Evolutionary conservation across 2,113 vertebrate genomes (phyloP).

Genomic region (Numida meleagris): DNA sequence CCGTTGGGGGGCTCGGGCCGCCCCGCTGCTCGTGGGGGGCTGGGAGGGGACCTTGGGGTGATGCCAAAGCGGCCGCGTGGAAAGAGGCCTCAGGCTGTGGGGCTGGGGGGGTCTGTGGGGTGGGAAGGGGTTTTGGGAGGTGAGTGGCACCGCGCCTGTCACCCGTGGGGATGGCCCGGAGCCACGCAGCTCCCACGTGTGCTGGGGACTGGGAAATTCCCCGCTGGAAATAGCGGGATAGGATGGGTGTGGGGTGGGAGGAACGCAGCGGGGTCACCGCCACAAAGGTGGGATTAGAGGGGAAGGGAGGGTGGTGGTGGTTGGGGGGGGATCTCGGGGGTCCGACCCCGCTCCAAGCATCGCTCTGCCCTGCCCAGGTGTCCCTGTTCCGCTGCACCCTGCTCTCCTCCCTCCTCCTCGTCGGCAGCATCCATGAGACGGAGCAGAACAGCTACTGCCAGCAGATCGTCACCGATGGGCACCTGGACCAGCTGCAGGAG

Average conservation of each 20-base stretch:
- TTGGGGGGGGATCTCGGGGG: background rate
- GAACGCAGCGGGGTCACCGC: background rate
- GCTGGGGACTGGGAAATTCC: conserved; percentile 28
- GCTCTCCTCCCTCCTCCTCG: conserved; percentile 51
- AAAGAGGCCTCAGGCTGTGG: conserved; percentile 52
- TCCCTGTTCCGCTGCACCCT: conserved; percentile 62
- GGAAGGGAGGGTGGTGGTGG: too few relatives aligned
- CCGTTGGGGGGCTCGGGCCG: background rate
- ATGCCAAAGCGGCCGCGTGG: background rate
- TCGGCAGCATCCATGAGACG: conserved; percentile 36
- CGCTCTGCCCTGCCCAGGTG: conserved; percentile 54
- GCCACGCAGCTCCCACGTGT: background rate
- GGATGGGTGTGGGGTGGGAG: background rate
- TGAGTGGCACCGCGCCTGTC: conserved; percentile 25
- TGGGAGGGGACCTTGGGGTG: conserved; percentile 33
- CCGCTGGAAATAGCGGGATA: conserved; percentile 14
- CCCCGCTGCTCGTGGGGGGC: background rate
- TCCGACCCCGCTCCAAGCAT: background rate
- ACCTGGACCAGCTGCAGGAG: conserved; percentile 69
- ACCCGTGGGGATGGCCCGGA: background rate
- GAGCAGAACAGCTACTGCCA: conserved; percentile 68
- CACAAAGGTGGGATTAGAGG: background rate
- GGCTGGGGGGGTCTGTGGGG: background rate
- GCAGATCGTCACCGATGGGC: conserved; percentile 64
- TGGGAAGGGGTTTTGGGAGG: conserved; percentile 25